Conservation (phyloP, 2,113 vertebrate genomes). For the Dolichotis patagonum region DNA sequence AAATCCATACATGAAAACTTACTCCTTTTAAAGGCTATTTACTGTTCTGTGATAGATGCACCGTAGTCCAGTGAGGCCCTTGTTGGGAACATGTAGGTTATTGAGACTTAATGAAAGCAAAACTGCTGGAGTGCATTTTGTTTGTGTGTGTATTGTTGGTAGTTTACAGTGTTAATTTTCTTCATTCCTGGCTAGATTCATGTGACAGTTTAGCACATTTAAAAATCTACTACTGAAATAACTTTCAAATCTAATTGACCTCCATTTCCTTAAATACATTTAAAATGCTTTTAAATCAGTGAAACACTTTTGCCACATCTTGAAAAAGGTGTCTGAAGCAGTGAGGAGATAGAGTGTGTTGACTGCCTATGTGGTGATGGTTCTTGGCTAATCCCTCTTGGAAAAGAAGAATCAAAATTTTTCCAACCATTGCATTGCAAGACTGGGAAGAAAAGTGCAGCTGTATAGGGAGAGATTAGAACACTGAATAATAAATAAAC, state of each 20-base stretch:
- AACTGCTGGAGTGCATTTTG: background rate
- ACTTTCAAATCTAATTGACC: conserved; percentile 38
- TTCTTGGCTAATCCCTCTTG: background rate
- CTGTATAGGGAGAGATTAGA: background rate
- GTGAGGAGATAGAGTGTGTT: background rate
- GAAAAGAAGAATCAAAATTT: background rate
- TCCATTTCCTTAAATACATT: conserved; percentile 30
- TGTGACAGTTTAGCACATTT: background rate
- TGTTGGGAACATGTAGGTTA: background rate
- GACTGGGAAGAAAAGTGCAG: background rate
- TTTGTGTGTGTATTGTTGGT: background rate
- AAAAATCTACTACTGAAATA: conserved; percentile 8
- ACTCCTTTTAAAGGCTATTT: background rate
- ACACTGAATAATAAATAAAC: background rate
- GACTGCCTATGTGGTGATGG: background rate
- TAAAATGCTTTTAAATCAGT: conserved; percentile 47
- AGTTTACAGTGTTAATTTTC: background rate
- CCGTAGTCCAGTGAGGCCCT: background rate
- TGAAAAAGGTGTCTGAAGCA: background rate
- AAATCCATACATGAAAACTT: background rate
- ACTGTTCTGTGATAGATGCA: background rate
- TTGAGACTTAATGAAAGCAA: background rate
- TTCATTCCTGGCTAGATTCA: background rate
- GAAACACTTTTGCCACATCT: background rate
- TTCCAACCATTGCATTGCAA: background rate